Evolutionary conservation across 2,888 invertebrate species (phyloP), one percentile per base, ranked within the genome.

Genomic region (Tryphoninae sp.): DNA sequence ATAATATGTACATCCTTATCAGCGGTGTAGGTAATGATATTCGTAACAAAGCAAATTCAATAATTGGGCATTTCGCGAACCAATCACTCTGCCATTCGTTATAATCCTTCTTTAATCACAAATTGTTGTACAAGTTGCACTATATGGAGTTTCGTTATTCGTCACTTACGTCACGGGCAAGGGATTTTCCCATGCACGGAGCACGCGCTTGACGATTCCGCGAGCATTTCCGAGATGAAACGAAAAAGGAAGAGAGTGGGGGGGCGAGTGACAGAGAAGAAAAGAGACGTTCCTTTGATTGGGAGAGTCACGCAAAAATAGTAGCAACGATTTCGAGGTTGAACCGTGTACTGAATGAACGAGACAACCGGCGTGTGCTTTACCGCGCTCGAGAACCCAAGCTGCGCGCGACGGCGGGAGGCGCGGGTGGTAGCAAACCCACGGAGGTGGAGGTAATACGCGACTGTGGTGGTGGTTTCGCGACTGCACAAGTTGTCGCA

Each of bases 311-410:
- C 77, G 71, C 74, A 65, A 65, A 72, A 82, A 78, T 58, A 75
- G 75, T 62, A 71, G 77, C 82, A 74, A 75, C 83, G 83, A 78
- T 83, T 83, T 82, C 59, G 65, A 82, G 82, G 80, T 77, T 82
- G 69, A 69, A 68, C 74, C 79, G 80, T 51, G 26, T 80, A 83
- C 83, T 80, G 83, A 83, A 83, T 83, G 83, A 83, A 83, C 51
- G 76, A 68, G 68, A 67, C 69, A 71, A 62, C 82, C 83, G 83
- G 79, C 79, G 74, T 74, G 82, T 69, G 83, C 79, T 79, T 79
- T 81, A 69, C 82, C 83, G 83, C 83, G 82, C 82, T 75, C 76
- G 76, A 51, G 73, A 22, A 75, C 62, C 45, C 16, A 45, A 62
- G 78, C 67, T 26, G 76, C 71, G 45, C 33, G 33, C 79, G 69